A percentile compares a stretch with the other conserved stretches of the same genome.
Evolutionary conservation across 2,888 invertebrate species (phyloP).

Genomic region (Troilus luridus): DNA sequence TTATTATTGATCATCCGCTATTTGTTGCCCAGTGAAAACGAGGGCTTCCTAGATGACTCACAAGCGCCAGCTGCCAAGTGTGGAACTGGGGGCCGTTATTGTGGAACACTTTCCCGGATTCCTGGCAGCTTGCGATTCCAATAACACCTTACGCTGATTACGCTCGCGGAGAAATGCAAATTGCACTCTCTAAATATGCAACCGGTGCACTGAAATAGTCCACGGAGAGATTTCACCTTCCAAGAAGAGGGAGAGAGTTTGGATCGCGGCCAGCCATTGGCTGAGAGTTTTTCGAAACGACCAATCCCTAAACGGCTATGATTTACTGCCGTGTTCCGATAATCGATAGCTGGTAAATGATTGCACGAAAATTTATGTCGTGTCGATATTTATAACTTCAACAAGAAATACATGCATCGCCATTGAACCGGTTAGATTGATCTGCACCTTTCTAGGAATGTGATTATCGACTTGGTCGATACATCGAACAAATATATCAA

Average conservation of each 20-base stretch:
- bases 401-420: background rate
- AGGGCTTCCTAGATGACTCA: background rate
- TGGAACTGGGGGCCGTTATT: background rate
- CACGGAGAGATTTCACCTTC: slow-evolving; percentile 17
- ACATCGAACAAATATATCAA: too few relatives aligned
- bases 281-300: slow-evolving; percentile 7
- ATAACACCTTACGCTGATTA: background rate
- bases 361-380: background rate
- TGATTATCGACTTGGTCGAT: too few relatives aligned
- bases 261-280: slow-evolving; percentile 26
- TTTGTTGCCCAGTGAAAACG: background rate
- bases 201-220: slow-evolving; percentile 45
- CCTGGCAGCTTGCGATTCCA: background rate
- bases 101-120: slow-evolving; percentile 15
- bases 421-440: background rate
- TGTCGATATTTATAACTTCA: background rate
- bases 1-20: too few relatives aligned
- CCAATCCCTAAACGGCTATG: slow-evolving; percentile 2
- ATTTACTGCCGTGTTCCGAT: background rate
- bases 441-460: background rate
- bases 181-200: slow-evolving; percentile 31
- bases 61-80: background rate
- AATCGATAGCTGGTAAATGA: background rate
- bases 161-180: slow-evolving; percentile 16
- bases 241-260: slow-evolving; percentile 38